These are phyloP conservation scores for Caenorhabditis inopinata DNA, from an alignment of 1,140 invertebrate species.

Conservation along the genomic window DNA sequence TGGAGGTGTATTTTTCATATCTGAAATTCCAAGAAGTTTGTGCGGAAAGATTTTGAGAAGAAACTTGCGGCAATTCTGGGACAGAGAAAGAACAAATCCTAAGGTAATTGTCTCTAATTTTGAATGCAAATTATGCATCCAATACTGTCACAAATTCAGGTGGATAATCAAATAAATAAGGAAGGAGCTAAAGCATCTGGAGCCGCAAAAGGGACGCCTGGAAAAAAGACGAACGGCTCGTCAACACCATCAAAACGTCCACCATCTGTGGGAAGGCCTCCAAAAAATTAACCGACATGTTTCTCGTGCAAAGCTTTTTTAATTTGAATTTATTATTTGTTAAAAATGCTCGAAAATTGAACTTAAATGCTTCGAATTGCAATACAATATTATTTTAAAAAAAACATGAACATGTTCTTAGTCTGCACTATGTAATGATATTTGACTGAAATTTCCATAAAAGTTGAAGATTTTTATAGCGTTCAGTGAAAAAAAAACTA, in stretches of 20 bases:
- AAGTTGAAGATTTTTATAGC: background rate
- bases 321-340: background rate
- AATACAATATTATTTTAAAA: no score
- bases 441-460: background rate
- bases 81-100: slow-evolving; percentile 46
- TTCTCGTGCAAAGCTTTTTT: background rate
- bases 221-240: slow-evolving; percentile 24
- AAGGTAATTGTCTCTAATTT: slow-evolving; percentile 13
- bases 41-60: slow-evolving; percentile 50
- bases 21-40: slow-evolving; percentile 53
- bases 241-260: slow-evolving; percentile 25
- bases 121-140: background rate
- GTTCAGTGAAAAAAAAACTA: background rate
- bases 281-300: background rate
- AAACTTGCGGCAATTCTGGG: slow-evolving; percentile 52
- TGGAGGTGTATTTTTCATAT: slow-evolving; percentile 56
- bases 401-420: no score
- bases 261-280: slow-evolving; percentile 6
- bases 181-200: slow-evolving; percentile 3
- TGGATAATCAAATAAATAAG: background rate
- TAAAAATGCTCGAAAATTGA: no score
- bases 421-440: no score
- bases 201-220: slow-evolving; percentile 4
- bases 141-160: background rate
- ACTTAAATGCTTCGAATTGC: no score